Base-by-base conservation (phyloP, 53 echinoderm and acorn worm species). In the Actinopyga echinites region DNA sequence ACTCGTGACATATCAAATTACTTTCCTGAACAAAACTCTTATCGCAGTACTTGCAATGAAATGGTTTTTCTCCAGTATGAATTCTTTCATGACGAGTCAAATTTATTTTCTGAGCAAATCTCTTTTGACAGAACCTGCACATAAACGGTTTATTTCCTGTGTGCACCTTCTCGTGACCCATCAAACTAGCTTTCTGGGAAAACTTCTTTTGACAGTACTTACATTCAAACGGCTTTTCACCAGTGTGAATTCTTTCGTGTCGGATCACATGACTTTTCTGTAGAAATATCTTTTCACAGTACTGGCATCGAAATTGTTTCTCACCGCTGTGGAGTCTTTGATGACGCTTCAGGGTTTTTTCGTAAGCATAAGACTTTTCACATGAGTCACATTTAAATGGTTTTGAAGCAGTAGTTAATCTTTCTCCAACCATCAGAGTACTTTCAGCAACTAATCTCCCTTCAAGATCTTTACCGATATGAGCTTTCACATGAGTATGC, bases 241-340 rank as follows among this genome's bases (percentile, higher is more conserved):
- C 78, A 1, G 78, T 78, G 56, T 78, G 78, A 31, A 78, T 30
- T 30, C 78, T 78, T 43, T 78, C 78, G 6, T 78, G 78, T 5
- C 30, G 33, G 0, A 4, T 17, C 43, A 78, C 13, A 6, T 28
- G 26, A 24, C 29, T 7, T 29, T 6, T 30, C 5, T 30, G 12
- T 3, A 33, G 9, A 43, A 78, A 56, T 8, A 20, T 30, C 30
- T 78, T 78, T 11, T 17, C 55, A 30, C 78, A 78, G 32, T 17
- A 78, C 13, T 30, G 56, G 33, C 78, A 78, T 55, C 17, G 24
- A 55, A 29, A 78, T 3, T 15, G 56, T 6, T 54, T 54, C 19
- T 52, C 5, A 29, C 15, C 56, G 6, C 25, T 19, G 45, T 78
- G 78, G 0, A 25, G 9, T 32, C 53, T 56, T 0, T 5, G n/a